phyloP scores from a whole-genome alignment of 2,797 vertebrate species.

The Gymnoscopelus braueri region DNA sequence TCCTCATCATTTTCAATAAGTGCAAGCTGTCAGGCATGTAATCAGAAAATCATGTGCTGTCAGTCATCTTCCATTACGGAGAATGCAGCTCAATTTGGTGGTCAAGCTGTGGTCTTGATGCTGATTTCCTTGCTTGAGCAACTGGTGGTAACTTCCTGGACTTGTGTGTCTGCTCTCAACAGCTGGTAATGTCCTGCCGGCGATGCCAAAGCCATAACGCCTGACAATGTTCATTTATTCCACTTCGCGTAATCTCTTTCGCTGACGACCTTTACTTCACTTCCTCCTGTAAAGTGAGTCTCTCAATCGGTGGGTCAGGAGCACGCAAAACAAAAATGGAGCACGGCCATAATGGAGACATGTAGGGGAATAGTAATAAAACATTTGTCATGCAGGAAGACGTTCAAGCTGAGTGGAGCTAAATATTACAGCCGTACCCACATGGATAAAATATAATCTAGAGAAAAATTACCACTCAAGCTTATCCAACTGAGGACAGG shows the following conservation, averaged over 20 bases:
- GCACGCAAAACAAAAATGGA: no score
- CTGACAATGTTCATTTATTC: slow-evolving; percentile 7
- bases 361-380: no score
- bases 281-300: background rate
- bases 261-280: background rate
- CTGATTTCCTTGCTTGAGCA: slow-evolving; percentile 57
- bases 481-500: no score
- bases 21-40: slow-evolving; percentile 82
- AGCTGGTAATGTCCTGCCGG: slow-evolving; percentile 44
- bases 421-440: no score
- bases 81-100: slow-evolving; percentile 57
- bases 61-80: slow-evolving; percentile 76
- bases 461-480: no score
- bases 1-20: slow-evolving; percentile 81
- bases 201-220: slow-evolving; percentile 9
- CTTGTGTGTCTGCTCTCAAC: slow-evolving; percentile 46
- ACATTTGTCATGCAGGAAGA: no score
- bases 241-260: slow-evolving; percentile 8
- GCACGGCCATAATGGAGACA: no score
- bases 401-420: no score
- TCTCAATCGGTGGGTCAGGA: no score
- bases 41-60: slow-evolving; percentile 82
- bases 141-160: slow-evolving; percentile 44
- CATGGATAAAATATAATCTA: no score
- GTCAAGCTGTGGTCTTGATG: slow-evolving; percentile 57